Evolutionary conservation across 2,888 invertebrate species (phyloP).

Genomic region (Blastobasis lacticolella): DNA sequence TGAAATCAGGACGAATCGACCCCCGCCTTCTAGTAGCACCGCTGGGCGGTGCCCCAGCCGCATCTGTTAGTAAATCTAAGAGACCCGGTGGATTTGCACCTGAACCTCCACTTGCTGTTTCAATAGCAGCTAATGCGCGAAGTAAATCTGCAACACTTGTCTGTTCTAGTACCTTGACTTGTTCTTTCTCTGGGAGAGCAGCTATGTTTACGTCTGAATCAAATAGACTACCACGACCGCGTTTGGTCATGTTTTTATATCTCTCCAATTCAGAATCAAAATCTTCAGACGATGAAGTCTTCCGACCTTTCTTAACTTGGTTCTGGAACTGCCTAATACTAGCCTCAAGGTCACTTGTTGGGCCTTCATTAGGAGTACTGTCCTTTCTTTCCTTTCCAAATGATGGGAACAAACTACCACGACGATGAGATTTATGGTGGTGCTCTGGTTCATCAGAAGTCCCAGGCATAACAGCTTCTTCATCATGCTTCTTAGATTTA

Average conservation of each 20-base stretch:
- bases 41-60: conserved; percentile 19
- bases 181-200: conserved; percentile 54
- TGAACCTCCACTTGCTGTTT: conserved; percentile 42
- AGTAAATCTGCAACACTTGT: conserved; percentile 89
- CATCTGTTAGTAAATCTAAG: conserved; percentile 35
- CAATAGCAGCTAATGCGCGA: conserved; percentile 82
- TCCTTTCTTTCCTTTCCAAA: conserved; percentile 58
- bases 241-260: conserved; percentile 52
- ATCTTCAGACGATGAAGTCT: conserved; percentile 41
- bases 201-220: conserved; percentile 58
- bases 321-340: conserved; percentile 58
- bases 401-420: conserved; percentile 55
- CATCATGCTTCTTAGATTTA: conserved; percentile 48
- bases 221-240: conserved; percentile 61
- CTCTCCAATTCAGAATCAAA: conserved; percentile 48
- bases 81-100: conserved; percentile 31
- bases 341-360: conserved; percentile 46
- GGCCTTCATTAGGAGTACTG: conserved; percentile 37
- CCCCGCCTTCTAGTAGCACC: conserved; percentile 38
- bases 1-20: conserved; percentile 50
- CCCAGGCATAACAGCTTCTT: conserved; percentile 53
- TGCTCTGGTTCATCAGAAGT: conserved; percentile 60
- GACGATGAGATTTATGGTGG: conserved; percentile 56
- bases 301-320: conserved; percentile 43
- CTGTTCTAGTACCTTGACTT: conserved; percentile 81